Base-by-base conservation (phyloP, 2,797 vertebrate genomes). In the Mus minutoides region DNA sequence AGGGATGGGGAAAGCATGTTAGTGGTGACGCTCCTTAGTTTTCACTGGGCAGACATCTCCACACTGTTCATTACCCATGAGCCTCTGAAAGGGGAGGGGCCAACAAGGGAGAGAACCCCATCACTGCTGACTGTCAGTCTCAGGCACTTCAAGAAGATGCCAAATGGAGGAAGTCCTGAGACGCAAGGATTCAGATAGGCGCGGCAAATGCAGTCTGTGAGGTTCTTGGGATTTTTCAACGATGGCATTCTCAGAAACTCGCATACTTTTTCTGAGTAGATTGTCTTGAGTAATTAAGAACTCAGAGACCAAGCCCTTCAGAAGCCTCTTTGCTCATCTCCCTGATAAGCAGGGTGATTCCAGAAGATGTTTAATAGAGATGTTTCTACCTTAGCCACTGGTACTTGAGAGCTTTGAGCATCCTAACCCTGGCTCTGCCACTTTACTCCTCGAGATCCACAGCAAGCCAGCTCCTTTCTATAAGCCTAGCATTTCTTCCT, bases 111-210 rank as follows among this genome's bases (percentile, higher is more conserved):
- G 96, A 37, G 96, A 95, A 95, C 79, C 89, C 95, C 58, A 14
- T 94, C 97, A 88, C 96, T 97, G 97, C 82, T 96, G 97, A 98
- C 80, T 94, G 95, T 97, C 95, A 97, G 98, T 97, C 97, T 93
- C 85, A 84, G 97, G 94, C 96, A 91, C 88, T 98, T 96, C 54
- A 97, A 97, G 64, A 95, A 97, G 97, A 96, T 98, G 95, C 93
- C 88, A 96, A 94, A 94, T 97, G 92, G 60, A 78, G n/a, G 82
- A 8, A 58, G 89, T 86, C 94, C 92, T 67, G 34, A 52, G 31
- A 73, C 88, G 52, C 24, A 82, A 87, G 92, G 54, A 91, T 82
- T 46, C 43, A 31, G 56, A 95, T n/a, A 93, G 87, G 76, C 62
- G 73, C 90, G 80, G 94, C 52, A 83, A 88, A 84, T 88, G 4